Evolutionary conservation across 35 echinoderm and acorn worm species (phyloP), one percentile per base, ranked within the genome.

Genomic region (Chiridota heheva): DNA sequence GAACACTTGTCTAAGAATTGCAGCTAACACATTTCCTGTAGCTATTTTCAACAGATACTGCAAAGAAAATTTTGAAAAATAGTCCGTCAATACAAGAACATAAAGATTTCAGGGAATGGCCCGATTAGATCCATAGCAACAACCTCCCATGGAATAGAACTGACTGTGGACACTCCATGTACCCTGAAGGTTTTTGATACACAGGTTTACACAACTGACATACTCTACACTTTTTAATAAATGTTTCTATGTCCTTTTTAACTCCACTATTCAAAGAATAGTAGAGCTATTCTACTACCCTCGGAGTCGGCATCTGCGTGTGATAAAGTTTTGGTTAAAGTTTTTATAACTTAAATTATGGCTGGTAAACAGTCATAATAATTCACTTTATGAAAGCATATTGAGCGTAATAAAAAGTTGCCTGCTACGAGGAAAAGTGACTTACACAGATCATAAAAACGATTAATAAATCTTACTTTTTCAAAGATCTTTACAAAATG

Each of bases 21-120:
- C 42, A 27, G 72, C 48, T 13, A 76, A n/a, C 25, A 18, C 44
- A 10, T 76, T 76, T 3, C 48, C 48, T 8, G 72, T 76, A 25
- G 42, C 42, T 2, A 31, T 0, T 51, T 33, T 55, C 5, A 51
- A 1, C 7, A 30, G 58, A 27, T 49, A 48, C 36, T 32, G 2
- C 10, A 49, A 22, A 13, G 30, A 49, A 45, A 15, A 55, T 51
- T 53, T 53, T 26, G 2, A 30, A 28, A 49, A 48, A 48, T 72
- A 17, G 29, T 72, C 69, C 2, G 40, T 42, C 2, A 42, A 10
- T 5, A 72, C 69, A 2, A 72, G 0, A 1, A 72, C 15, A 20
- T 47, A 42, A 7, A 40, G 15, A 47, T 72, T 72, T 42, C 41
- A 26, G 34, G 69, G 0, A 72, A 42, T 20, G 69, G 69, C 7